Evolutionary conservation across 2,797 vertebrate genomes (phyloP), one percentile per base, ranked within the genome.

Genomic region (Dipus sagitta): DNA sequence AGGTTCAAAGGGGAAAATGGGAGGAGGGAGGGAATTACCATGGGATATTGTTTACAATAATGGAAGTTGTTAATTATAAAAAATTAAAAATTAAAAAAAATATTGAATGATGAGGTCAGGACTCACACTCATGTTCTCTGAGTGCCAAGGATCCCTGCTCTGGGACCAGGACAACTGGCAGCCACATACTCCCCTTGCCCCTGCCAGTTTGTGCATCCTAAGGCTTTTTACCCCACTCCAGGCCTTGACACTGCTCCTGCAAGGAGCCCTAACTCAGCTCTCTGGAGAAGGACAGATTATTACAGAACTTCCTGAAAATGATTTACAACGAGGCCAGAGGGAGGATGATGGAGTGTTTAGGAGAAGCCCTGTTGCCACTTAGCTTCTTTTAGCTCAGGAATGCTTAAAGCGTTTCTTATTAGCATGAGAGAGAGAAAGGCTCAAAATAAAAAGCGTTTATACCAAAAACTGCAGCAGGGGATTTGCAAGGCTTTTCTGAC

Each of bases 391-490:
- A 92, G 88, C 74, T 94, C 77, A 14, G 14, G 34, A 75, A 84
- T 86, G 83, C 84, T 91, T 74, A 80, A 52, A 84, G 86, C 78
- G 38, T 76, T 38, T 75, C 88, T 80, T 90, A 54, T 92, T 94
- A 92, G 64, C 26, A 62, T 62, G 26, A 74, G 83, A 65, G 54
- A 34, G 47, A 65, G n/a, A 75, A 64, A 23, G 26, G 24, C 32
- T 94, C 88, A 88, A 94, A 96, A 94, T 93, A 96, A 84, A 89
- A 93, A 84, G 76, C 86, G 42, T 95, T 95, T 84, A 76, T 82
- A 78, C 26, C 8, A 47, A 54, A 89, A 91, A 89, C 28, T 21
- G 21, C 26, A 84, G 52, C 18, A 20, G 68, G 72, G 65, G 60
- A 64, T 83, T 88, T 87, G 28, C 12, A 74, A 58, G 79, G 4